Evolutionary conservation across 1,140 invertebrate species (phyloP).

Genomic region (Leptonema lineaticorne): DNA sequence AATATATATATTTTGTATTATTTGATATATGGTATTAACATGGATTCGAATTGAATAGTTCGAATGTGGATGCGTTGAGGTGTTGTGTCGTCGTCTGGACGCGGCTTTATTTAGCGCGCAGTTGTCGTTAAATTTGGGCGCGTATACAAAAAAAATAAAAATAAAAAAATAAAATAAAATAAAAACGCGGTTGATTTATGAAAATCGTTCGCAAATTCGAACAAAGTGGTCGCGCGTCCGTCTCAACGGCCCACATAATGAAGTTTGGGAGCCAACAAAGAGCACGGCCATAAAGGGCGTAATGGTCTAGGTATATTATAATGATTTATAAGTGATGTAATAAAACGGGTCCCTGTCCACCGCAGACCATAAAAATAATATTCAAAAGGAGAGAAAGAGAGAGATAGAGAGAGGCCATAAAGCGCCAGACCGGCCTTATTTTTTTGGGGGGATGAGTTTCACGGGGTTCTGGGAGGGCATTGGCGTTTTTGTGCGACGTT

Average conservation of each 20-base stretch:
- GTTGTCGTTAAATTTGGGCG: too few species aligned
- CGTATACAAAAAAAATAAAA: too few species aligned
- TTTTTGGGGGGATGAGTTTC: not conserved
- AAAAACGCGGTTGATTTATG: not conserved
- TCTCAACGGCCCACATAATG: slow-evolving; percentile 20
- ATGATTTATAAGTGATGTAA: slow-evolving; percentile 41
- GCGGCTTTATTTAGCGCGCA: too few species aligned
- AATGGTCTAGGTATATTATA: slow-evolving; percentile 36
- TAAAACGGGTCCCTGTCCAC: slow-evolving; percentile 38
- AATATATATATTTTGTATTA: too few species aligned
- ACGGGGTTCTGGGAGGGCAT: not conserved
- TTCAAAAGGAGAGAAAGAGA: slow-evolving; percentile 36
- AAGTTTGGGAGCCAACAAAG: slow-evolving; percentile 29
- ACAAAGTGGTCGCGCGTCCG: slow-evolving; percentile 1
- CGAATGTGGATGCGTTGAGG: too few species aligned
- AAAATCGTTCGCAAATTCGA: not conserved
- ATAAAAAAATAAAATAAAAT: not conserved
- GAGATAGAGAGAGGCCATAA: slow-evolving; percentile 36
- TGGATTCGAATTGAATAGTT: too few species aligned
- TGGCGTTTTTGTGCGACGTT: not conserved
- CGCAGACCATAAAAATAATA: slow-evolving; percentile 41
- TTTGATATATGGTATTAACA: too few species aligned
- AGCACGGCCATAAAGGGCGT: slow-evolving; percentile 32
- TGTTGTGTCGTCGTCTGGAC: too few species aligned
- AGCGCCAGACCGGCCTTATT: too few species aligned